A percentile compares a stretch with the other conserved stretches of the same genome.
Conservation (phyloP, 2,113 vertebrate genomes). For the Oncorhynchus keta region DNA sequence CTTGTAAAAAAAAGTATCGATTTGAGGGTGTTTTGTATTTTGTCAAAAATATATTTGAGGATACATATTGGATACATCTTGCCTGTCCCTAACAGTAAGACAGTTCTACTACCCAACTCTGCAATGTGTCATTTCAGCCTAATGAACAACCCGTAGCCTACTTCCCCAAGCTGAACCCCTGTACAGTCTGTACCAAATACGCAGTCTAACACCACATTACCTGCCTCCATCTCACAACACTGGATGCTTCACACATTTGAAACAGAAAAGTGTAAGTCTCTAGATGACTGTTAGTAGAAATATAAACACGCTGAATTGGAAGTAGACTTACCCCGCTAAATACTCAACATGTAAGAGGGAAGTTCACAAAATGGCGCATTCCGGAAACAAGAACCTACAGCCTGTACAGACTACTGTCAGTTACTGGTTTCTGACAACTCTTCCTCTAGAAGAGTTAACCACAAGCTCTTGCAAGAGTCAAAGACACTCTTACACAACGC, state of each 20-base stretch:
- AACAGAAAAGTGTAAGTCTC: not conserved
- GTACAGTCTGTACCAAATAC: not conserved
- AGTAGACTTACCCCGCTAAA: slow-evolving; percentile 66
- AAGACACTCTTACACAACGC: slow-evolving; percentile 28
- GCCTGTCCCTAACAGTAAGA: no score
- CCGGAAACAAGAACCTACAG: slow-evolving; percentile 67
- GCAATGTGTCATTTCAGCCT: not conserved
- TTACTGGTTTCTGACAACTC: no score
- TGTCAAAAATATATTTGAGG: no score
- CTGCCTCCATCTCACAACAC: not conserved
- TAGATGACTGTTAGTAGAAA: not conserved
- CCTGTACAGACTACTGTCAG: no score
- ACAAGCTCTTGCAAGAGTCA: slow-evolving; percentile 18
- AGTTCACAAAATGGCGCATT: slow-evolving; percentile 85
- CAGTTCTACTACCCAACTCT: not conserved
- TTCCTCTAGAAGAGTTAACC: slow-evolving; percentile 52
- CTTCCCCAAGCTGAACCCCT: not conserved
- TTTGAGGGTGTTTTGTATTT: no score
- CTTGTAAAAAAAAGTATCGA: no score
- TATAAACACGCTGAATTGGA: slow-evolving; percentile 2
- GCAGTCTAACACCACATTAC: not conserved
- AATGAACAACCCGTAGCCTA: not conserved
- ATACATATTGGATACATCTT: no score
- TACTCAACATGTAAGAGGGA: slow-evolving; percentile 53
- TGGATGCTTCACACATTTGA: not conserved